A percentile compares a stretch with the other conserved stretches of the same genome.
These are phyloP conservation scores for Solenopsis fugax DNA, from an alignment of 1,140 invertebrate genomes.

Conservation along the genomic window DNA sequence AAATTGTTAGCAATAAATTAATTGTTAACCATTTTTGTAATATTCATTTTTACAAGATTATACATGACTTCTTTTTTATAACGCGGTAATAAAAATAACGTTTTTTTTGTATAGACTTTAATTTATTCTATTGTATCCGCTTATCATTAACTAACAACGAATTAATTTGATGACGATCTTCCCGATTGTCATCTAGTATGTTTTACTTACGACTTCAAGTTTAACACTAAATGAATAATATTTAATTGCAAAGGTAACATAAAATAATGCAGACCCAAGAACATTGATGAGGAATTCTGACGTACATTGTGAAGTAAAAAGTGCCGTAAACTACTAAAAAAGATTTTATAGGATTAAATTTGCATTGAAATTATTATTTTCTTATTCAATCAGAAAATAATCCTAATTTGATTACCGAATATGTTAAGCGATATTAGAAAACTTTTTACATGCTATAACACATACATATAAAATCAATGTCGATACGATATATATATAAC, in stretches of 20 bases:
- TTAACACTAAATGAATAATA: neutral
- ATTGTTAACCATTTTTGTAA: too few relatives aligned
- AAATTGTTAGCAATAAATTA: too few relatives aligned
- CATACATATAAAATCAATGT: neutral
- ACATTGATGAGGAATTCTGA: neutral
- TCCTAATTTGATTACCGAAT: neutral
- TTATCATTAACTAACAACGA: too few relatives aligned
- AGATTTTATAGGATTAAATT: neutral
- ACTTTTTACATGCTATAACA: neutral
- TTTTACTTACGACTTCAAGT: constrained; percentile 5
- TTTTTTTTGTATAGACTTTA: too few relatives aligned
- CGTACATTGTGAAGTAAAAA: neutral
- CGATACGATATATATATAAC: neutral
- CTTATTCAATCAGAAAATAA: neutral
- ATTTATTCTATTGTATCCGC: too few relatives aligned
- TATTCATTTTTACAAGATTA: too few relatives aligned
- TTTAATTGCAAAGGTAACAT: neutral
- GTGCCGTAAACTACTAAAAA: neutral
- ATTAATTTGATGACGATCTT: too few relatives aligned
- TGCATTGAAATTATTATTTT: neutral
- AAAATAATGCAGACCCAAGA: neutral
- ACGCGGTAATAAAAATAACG: too few relatives aligned
- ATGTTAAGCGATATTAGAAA: neutral
- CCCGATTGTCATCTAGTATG: neutral
- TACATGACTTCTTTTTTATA: too few relatives aligned